Percentiles rank a stretch among this genome's conserved stretches.
These are phyloP conservation scores for Idaea biselata DNA, from an alignment of 2,888 invertebrate species.

Conservation along the genomic window DNA sequence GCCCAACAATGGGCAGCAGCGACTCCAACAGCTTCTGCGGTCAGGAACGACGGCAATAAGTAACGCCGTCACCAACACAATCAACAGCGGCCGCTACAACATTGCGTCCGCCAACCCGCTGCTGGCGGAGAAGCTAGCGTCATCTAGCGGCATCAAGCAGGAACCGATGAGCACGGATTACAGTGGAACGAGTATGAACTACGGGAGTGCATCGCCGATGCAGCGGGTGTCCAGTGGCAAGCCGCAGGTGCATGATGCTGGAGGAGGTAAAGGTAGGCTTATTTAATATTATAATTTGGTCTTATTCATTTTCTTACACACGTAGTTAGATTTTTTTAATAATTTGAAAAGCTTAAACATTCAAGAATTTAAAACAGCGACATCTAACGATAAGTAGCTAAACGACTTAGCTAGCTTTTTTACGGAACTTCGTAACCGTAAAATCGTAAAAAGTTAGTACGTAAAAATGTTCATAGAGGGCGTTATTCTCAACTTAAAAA, in stretches of 20 bases:
- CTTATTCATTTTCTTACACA: no score
- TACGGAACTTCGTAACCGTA: neutral
- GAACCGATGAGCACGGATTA: conserved; percentile 76
- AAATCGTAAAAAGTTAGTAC: neutral
- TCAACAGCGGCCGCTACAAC: conserved; percentile 84
- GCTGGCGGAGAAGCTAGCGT: conserved; percentile 90
- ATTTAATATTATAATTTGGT: no score
- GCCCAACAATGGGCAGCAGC: conserved; percentile 69
- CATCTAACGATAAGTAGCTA: conserved; percentile 20
- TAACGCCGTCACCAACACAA: conserved; percentile 68
- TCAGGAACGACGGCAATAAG: conserved; percentile 75
- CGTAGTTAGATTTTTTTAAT: no score
- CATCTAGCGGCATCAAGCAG: conserved; percentile 82
- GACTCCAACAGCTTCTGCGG: conserved; percentile 68
- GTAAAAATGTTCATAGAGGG: conserved; percentile 41
- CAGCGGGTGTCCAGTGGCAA: conserved; percentile 77
- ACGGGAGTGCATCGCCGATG: conserved; percentile 75
- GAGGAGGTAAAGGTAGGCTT: conserved; percentile 79
- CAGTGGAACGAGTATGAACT: conserved; percentile 75
- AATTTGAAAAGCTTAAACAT: conserved; percentile 1
- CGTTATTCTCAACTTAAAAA: conserved; percentile 22
- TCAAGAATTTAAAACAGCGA: conserved; percentile 7
- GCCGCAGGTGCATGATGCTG: conserved; percentile 76
- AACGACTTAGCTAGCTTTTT: conserved; percentile 9
- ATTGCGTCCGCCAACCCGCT: conserved; percentile 93